A percentile compares a stretch with the other conserved stretches of the same genome.
Conservation (phyloP, 2,113 vertebrate genomes). For the Aepyceros melampus region DNA sequence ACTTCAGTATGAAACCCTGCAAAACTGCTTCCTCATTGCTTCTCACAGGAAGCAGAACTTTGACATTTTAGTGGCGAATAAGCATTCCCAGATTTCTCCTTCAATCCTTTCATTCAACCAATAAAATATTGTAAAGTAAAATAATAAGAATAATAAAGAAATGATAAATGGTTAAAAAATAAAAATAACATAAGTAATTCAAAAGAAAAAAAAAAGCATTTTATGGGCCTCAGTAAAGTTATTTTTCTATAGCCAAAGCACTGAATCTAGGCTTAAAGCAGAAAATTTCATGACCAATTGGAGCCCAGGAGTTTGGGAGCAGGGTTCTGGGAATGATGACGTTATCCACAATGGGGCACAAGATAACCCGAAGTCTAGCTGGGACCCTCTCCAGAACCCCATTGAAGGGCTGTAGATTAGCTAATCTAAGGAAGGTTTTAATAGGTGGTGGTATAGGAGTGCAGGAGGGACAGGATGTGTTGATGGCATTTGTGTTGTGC, state of each 20-base stretch:
- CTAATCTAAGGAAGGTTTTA: neutral
- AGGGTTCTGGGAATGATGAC: neutral
- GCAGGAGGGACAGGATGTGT: neutral
- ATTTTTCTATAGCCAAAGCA: neutral
- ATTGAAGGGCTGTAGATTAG: accelerated
- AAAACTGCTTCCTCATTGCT: neutral
- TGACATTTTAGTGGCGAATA: neutral
- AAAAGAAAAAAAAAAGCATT: neutral
- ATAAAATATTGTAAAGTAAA: too few species aligned
- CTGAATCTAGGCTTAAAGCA: neutral
- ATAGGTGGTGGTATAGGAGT: neutral
- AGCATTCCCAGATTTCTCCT: neutral
- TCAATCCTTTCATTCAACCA: neutral
- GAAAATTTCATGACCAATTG: neutral
- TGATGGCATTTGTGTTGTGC: neutral
- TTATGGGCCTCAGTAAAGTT: neutral
- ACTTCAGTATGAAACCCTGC: neutral
- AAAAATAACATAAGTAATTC: neutral
- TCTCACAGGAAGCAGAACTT: too few species aligned
- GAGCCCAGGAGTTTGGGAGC: neutral
- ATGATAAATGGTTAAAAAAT: too few species aligned
- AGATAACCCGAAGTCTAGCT: too few species aligned
- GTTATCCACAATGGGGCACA: neutral
- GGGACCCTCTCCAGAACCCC: neutral
- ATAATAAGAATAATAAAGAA: too few species aligned